phyloP scores from a whole-genome alignment of 2,113 vertebrate genomes.

The Circaetus gallicus region DNA sequence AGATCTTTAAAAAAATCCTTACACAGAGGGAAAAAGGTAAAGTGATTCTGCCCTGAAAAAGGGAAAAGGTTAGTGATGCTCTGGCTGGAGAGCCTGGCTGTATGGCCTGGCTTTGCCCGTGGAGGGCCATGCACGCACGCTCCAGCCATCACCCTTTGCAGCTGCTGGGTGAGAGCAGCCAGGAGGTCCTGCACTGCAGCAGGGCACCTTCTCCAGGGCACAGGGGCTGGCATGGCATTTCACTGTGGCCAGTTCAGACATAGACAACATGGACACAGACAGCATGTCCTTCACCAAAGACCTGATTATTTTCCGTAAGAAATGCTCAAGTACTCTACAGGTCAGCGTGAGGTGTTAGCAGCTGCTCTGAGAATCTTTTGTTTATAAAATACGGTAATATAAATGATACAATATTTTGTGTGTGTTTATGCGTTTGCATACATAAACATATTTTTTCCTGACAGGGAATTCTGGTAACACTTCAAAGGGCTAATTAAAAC shows the following conservation, averaged over 20 bases:
- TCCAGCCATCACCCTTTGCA: not conserved
- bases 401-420: not conserved
- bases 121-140: not conserved
- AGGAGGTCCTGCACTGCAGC: not conserved
- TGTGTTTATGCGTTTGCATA: not conserved
- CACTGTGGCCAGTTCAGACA: not conserved
- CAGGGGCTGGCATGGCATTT: too few relatives aligned
- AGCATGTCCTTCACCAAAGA: not conserved
- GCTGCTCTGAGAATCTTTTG: not conserved
- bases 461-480: not conserved
- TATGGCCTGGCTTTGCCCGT: fast-evolving
- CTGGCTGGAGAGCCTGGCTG: not conserved
- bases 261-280: not conserved
- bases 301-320: not conserved
- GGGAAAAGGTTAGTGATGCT: not conserved
- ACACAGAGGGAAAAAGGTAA: not conserved
- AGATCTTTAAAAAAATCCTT: not conserved
- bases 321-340: not conserved
- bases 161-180: fast-evolving
- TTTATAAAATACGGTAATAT: not conserved
- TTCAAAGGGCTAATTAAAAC: constrained; percentile 15
- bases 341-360: not conserved
- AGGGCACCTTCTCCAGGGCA: not conserved
- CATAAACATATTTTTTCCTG: not conserved
- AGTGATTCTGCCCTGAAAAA: not conserved